These are phyloP conservation scores for Polyommatus iphigenia DNA, from an alignment of 2,888 invertebrate genomes.

Conservation along the genomic window DNA sequence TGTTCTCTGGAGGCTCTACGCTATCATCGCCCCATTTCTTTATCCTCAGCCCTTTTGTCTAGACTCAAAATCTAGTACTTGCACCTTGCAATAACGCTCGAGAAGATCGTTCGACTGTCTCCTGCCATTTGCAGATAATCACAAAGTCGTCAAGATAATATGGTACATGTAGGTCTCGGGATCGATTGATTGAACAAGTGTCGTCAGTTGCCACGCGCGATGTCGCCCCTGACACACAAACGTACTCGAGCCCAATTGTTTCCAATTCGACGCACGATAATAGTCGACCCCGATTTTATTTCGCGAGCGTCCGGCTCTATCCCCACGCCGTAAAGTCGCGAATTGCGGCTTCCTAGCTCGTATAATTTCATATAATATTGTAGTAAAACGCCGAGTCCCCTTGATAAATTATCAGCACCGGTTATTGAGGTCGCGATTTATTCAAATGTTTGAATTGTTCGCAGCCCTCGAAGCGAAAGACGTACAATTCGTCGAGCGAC, in stretches of 20 bases:
- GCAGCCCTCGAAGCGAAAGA: background rate
- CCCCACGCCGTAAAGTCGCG: background rate
- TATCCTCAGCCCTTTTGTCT: too few species aligned
- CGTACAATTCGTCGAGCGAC: background rate
- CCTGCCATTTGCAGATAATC: background rate
- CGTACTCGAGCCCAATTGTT: slow-evolving; percentile 40
- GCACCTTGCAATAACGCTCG: too few species aligned
- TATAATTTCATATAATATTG: slow-evolving; percentile 29
- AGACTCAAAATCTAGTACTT: background rate
- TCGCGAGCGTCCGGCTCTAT: slow-evolving; percentile 36
- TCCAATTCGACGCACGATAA: slow-evolving; percentile 43
- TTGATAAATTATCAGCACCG: slow-evolving; percentile 26
- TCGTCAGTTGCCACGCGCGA: slow-evolving; percentile 30
- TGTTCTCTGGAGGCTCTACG: too few species aligned
- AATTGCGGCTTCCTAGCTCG: background rate
- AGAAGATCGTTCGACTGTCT: background rate
- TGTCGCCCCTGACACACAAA: slow-evolving; percentile 41
- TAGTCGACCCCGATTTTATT: slow-evolving; percentile 40
- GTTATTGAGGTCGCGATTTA: slow-evolving; percentile 23
- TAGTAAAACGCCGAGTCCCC: slow-evolving; percentile 21
- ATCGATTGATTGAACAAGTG: background rate
- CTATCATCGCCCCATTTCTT: too few species aligned
- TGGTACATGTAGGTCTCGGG: background rate
- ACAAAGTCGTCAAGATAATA: background rate
- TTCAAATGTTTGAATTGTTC: background rate